A percentile compares a stretch with the other conserved stretches of the same genome.
phyloP scores from a whole-genome alignment of 2,888 invertebrate genomes.

The Cephus pulcher region DNA sequence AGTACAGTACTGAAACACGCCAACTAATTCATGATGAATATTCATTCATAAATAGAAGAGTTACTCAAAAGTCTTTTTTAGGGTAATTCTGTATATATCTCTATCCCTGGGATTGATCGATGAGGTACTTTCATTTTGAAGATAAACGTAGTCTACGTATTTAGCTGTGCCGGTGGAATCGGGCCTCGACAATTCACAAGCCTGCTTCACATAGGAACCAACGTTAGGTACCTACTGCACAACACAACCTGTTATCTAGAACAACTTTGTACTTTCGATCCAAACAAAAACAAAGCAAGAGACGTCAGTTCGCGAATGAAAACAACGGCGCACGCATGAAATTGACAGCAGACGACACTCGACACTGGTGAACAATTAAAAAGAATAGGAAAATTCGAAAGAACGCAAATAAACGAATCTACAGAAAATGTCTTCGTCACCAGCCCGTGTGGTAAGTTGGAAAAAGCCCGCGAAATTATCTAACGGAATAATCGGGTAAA shows the following conservation, averaged over 20 bases:
- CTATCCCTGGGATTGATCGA: not conserved
- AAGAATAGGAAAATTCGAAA: not conserved
- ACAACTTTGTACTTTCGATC: not conserved
- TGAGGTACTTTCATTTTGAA: too few relatives aligned
- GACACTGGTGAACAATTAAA: not conserved
- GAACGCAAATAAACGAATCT: not conserved
- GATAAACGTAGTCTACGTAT: too few relatives aligned
- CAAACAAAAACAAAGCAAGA: not conserved
- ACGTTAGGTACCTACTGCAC: not conserved
- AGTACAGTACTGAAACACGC: not conserved
- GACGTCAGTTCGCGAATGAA: not conserved
- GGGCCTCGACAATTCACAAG: not conserved
- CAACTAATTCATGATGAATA: not conserved
- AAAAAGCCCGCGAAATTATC: not conserved
- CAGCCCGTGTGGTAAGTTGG: not conserved
- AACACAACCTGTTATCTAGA: not conserved
- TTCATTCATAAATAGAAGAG: not conserved
- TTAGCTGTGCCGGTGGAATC: too few relatives aligned
- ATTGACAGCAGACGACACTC: not conserved
- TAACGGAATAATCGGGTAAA: not conserved
- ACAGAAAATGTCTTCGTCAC: not conserved
- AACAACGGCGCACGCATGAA: not conserved
- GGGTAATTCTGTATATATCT: not conserved
- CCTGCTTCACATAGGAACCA: not conserved
- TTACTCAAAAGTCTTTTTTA: not conserved